Evolutionary conservation across 2,888 invertebrate genomes (phyloP).

Genomic region (Dynastes tityus): DNA sequence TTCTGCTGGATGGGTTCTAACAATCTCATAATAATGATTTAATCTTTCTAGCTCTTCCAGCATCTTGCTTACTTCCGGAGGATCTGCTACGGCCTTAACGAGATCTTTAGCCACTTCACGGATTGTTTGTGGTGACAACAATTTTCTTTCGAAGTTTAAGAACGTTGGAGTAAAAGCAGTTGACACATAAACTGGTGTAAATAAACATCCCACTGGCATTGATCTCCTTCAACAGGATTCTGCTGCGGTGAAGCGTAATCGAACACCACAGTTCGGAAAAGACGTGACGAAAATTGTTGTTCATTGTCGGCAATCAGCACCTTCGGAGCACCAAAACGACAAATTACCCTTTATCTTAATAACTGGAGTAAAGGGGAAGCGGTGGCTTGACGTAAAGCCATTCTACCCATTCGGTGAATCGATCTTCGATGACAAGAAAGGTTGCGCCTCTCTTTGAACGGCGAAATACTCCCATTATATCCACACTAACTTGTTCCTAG

Average conservation of each 20-base stretch:
- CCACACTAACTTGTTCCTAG: no score
- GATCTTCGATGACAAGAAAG: no score
- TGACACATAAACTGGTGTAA: conserved; percentile 33
- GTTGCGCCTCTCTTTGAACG: no score
- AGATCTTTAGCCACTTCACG: background rate
- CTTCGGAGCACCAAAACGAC: conserved; percentile 50
- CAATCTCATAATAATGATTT: background rate
- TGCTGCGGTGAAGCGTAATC: conserved; percentile 56
- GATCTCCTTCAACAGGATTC: conserved; percentile 28
- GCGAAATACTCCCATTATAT: no score
- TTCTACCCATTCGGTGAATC: no score
- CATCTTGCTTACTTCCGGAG: background rate
- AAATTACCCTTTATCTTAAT: background rate
- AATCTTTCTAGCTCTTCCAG: background rate
- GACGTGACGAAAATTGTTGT: background rate
- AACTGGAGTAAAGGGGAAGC: no score
- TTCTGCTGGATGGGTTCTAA: background rate
- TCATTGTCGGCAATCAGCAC: conserved; percentile 58
- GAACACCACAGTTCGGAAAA: background rate
- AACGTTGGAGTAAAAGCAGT: conserved; percentile 38
- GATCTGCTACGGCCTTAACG: background rate
- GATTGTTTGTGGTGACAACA: background rate
- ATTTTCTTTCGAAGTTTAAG: conserved; percentile 45
- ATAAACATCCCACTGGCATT: conserved; percentile 47
- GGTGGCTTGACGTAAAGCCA: no score